These are phyloP conservation scores for Muntiacus reevesi DNA, from an alignment of 2,113 vertebrate species.

Conservation along the genomic window DNA sequence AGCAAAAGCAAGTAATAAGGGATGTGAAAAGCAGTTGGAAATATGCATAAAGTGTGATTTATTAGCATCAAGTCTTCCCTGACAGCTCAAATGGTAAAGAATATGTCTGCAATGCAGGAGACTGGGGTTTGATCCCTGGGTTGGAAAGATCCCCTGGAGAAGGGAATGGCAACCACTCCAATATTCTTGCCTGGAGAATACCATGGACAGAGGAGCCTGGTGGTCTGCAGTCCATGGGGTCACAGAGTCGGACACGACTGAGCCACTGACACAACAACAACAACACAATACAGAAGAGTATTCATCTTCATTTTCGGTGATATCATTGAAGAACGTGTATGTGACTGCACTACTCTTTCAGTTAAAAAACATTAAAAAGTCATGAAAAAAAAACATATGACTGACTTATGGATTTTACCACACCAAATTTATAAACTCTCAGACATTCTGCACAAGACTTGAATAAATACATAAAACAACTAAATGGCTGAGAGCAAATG, in stretches of 20 bases:
- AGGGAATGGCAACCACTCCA: not conserved
- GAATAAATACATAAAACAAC: not conserved
- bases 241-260: not conserved
- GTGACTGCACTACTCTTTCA: not conserved
- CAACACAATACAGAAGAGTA: not conserved
- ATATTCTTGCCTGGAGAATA: not conserved
- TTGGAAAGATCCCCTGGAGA: no score
- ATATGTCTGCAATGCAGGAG: no score
- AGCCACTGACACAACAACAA: not conserved
- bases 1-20: not conserved
- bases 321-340: not conserved
- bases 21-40: not conserved
- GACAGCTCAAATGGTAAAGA: no score
- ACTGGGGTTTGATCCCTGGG: no score
- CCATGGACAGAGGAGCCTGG: not conserved
- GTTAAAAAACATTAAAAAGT: not conserved
- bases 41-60: no score
- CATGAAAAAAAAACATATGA: fast-evolving
- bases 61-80: not conserved
- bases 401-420: not conserved
- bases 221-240: not conserved
- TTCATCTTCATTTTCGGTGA: not conserved
- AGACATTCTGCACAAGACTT: not conserved
- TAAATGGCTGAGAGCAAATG: not conserved
- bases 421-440: not conserved